These are phyloP conservation scores for Halictus rubicundus DNA, from an alignment of 1,140 invertebrate species.

Conservation along the genomic window DNA sequence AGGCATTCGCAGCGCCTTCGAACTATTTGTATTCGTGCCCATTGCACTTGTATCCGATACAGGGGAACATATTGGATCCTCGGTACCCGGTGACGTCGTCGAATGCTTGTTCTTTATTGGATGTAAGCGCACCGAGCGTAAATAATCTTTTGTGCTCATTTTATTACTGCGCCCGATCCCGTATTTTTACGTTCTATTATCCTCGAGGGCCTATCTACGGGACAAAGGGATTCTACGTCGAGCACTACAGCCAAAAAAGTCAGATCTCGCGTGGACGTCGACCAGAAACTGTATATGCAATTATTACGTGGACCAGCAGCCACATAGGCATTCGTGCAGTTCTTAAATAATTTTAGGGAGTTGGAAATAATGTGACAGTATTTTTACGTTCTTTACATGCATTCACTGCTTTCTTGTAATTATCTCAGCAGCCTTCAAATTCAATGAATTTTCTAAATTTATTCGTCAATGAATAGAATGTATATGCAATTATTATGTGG, in stretches of 20 bases:
- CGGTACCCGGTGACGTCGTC: slow-evolving; percentile 53
- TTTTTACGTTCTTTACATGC: no score
- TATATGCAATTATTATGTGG: no score
- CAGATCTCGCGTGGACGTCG: neutral
- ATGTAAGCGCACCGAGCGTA: slow-evolving; percentile 63
- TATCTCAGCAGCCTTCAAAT: no score
- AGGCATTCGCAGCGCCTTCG: slow-evolving; percentile 27
- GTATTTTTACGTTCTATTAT: slow-evolving; percentile 54
- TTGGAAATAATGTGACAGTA: no score
- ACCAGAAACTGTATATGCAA: no score
- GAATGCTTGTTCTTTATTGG: slow-evolving; percentile 65
- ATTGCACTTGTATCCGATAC: slow-evolving; percentile 57
- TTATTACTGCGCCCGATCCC: slow-evolving; percentile 54
- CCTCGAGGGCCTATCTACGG: slow-evolving; percentile 42
- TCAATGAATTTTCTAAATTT: no score
- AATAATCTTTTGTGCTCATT: slow-evolving; percentile 66
- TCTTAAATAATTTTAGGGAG: no score
- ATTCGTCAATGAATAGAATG: no score
- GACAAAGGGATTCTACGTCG: neutral
- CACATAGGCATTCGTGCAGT: no score
- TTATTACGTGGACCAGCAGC: no score
- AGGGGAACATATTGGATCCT: slow-evolving; percentile 59
- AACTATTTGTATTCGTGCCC: slow-evolving; percentile 58
- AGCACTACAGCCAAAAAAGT: neutral
- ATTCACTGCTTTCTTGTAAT: no score